Conservation (phyloP, 2,888 invertebrate species). For the Lycocerus yunnanus region DNA sequence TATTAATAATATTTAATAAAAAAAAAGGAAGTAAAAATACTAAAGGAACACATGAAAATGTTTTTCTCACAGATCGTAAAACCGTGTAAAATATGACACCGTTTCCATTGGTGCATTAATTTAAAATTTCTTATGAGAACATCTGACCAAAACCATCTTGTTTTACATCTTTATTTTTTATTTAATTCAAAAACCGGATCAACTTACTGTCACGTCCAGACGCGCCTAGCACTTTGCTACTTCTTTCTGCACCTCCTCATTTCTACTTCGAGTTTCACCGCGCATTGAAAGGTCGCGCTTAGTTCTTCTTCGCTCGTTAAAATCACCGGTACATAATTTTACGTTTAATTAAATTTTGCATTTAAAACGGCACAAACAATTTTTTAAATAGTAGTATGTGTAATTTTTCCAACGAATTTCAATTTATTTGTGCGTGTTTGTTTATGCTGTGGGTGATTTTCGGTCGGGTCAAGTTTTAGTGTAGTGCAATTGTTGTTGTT, state of each 20-base stretch:
- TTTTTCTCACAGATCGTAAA: background rate
- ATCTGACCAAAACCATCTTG: background rate
- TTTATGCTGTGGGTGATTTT: slow-evolving; percentile 27
- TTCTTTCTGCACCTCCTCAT: slow-evolving; percentile 12
- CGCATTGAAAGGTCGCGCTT: slow-evolving; percentile 14
- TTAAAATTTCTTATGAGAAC: background rate
- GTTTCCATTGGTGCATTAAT: background rate
- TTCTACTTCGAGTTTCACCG: slow-evolving; percentile 19
- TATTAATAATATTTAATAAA: background rate
- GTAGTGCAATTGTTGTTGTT: background rate
- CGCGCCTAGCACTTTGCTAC: slow-evolving; percentile 18
- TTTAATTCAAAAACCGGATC: slow-evolving; percentile 17
- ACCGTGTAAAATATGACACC: background rate
- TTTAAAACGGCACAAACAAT: background rate
- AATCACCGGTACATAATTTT: slow-evolving; percentile 9
- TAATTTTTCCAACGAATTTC: slow-evolving; percentile 17
- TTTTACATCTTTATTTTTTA: slow-evolving; percentile 1
- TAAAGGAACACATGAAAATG: background rate
- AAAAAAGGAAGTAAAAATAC: background rate
- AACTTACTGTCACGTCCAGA: slow-evolving; percentile 11
- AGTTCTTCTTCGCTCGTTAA: slow-evolving; percentile 30
- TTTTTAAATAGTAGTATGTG: slow-evolving; percentile 7
- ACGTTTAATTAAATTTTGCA: background rate
- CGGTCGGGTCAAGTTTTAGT: slow-evolving; percentile 21
- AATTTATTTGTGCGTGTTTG: slow-evolving; percentile 21